Evolutionary conservation across 2,797 vertebrate genomes (phyloP).

Genomic region (Bovichtus variegatus): DNA sequence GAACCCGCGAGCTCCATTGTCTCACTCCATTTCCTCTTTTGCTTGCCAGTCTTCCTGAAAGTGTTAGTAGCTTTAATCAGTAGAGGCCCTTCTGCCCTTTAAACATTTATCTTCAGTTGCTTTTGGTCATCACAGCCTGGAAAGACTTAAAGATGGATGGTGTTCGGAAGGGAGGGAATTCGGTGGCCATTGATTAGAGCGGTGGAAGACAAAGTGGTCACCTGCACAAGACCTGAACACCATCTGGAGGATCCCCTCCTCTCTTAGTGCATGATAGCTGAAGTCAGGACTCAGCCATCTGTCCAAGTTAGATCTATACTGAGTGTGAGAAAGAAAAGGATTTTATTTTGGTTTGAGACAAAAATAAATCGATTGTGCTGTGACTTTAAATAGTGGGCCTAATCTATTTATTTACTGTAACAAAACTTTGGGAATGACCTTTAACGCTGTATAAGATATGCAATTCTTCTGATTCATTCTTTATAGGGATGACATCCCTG

Average conservation of each 20-base stretch:
- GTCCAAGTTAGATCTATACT: conserved; percentile 26
- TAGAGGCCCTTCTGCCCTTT: conserved; percentile 61
- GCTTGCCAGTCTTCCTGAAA: conserved; percentile 70
- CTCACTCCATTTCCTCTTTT: conserved; percentile 81
- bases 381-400: conserved; percentile 37
- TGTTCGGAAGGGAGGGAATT: conserved; percentile 65
- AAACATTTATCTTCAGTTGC: conserved; percentile 74
- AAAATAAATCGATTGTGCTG: conserved; percentile 10
- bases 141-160: conserved; percentile 75
- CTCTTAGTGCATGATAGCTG: conserved; percentile 36
- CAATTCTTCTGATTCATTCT: conserved; percentile 58
- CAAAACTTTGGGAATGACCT: conserved; percentile 53
- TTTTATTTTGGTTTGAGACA: conserved; percentile 24
- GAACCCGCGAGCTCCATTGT: conserved; percentile 74
- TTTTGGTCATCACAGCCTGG: conserved; percentile 68
- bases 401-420: conserved; percentile 55
- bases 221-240: conserved; percentile 63
- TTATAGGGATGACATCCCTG: conserved; percentile 44
- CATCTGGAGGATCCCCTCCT: conserved; percentile 59
- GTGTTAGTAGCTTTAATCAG: conserved; percentile 77
- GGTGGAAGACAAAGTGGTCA: conserved; percentile 68
- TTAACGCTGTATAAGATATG: conserved; percentile 48
- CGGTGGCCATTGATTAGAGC: conserved; percentile 74
- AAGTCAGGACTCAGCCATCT: conserved; percentile 52
- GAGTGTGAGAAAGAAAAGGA: background rate